Base-by-base conservation (phyloP, 64 coral and sea anemone genomes). In the Astreopora myriophthalma region DNA sequence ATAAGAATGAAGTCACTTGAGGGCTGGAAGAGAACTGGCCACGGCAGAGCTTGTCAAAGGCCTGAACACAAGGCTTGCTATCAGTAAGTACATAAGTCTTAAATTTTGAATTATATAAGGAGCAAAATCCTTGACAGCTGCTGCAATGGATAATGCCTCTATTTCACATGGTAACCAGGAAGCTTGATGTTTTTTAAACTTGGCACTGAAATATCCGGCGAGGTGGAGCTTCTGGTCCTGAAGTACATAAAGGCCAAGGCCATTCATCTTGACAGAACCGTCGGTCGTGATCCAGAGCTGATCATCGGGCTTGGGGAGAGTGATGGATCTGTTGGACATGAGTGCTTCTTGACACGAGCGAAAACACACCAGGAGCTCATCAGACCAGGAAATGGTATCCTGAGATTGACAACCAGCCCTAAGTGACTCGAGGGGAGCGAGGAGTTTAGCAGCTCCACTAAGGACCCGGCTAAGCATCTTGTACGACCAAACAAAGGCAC, bases 31-130 rank as follows among this genome's bases (percentile, higher is more conserved):
- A 46, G 42, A 88, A 88, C 34, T 88, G 65, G 22, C 48, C 85
- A 14, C 48, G 0, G 37, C 70, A 88, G 12, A 88, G 85, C 69
- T 88, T 88, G 7, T 88, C 85, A 74, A 73, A 88, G 36, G 85
- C 85, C 62, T 88, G 86, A 12, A 88, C 86, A 37, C 86, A 74
- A 1, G 69, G 69, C 67, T 87, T 87, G 28, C 70, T 88, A 27
- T 75, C 85, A 55, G 30, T 88, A 17, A 74, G 40, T 23, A 88
- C 52, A 48, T 70, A 88, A 14, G 69, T 17, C 14, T 88, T 74
- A 44, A 36, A 48, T 5, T 72, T 49, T 17, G 89, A 30, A 84
- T 92, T 22, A 74, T 28, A 28, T 27, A 88, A n/a, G 85, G 70
- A 7, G 37, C 71, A 5, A 75, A 88, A 30, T 88, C 68, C 10